Evolutionary conservation across 2,888 invertebrate species (phyloP).

Genomic region (Pachliopta kotzebuea): DNA sequence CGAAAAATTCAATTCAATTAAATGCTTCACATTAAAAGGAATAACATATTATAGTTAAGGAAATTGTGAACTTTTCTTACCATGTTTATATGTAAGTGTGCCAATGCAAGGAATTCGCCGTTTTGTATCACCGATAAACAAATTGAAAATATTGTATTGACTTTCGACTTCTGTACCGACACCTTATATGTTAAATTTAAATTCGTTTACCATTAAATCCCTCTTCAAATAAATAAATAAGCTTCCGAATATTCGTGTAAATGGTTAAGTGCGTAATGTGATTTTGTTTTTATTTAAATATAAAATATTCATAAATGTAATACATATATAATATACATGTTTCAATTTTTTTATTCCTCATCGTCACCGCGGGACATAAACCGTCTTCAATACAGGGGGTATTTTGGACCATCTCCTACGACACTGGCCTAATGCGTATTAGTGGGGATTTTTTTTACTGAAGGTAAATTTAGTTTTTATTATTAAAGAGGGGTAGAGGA

Average conservation of each 20-base stretch:
- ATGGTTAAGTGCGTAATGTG: neutral
- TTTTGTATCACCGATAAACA: neutral
- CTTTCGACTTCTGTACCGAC: constrained; percentile 2
- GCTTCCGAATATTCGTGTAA: neutral
- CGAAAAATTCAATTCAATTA: neutral
- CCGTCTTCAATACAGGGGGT: no score
- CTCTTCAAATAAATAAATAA: constrained; percentile 6
- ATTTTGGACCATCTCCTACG: no score
- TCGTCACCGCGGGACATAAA: no score
- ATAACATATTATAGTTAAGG: constrained; percentile 5
- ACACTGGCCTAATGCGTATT: no score
- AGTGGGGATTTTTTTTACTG: no score
- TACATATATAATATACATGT: neutral
- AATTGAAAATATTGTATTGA: constrained; percentile 11
- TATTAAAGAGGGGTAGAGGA: no score
- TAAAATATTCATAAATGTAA: neutral
- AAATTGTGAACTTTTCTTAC: constrained; percentile 1
- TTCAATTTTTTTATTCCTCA: neutral
- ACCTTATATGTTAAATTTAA: constrained; percentile 9
- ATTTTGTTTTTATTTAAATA: neutral
- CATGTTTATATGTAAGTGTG: neutral
- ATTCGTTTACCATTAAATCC: constrained; percentile 9
- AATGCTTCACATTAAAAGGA: neutral
- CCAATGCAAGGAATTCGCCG: neutral
- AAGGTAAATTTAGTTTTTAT: no score